Base-by-base conservation (phyloP, 1,140 invertebrate species). In the Lycorma delicatula region DNA sequence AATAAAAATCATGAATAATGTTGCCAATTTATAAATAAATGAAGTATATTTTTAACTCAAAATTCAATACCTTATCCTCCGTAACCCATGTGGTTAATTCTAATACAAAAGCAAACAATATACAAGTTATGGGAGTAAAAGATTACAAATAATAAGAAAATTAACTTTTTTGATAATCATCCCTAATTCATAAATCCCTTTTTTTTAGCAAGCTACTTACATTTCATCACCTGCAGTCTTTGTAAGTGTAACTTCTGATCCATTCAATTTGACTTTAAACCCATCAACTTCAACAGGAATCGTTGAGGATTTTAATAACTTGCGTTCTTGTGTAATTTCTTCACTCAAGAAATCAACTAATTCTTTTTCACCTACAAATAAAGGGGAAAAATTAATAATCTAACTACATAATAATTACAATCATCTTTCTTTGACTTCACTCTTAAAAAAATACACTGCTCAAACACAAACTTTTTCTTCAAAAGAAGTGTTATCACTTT, bases 321-420 rank as follows among this genome's bases (percentile, higher is more conserved):
- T 90, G 60, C 84, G 84, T 71, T 95, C 92, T 0, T 88, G 85
- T 50, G 86, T 76, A 59, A 95, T 93, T 75, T 95, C 92, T 71
- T 94, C 89, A 3, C 83, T 83, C 0, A 95, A 71, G 68, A 93
- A 94, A 68, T 91, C 85, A 0, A 89, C 82, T 28, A 95, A 73
- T 68, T 93, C 91, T 62, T 85, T 80, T 71, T 93, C 91, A 66
- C 85, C 90, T 92, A n/a, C n/a, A n/a, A n/a, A n/a, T n/a, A n/a
- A n/a, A n/a, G 51, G 41, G 62, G 50, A 1, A 5, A 36, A 36
- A 36, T 34, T 36, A 20, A 20, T 16, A 38, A 18, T 20, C 16
- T 54, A 34, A 20, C 47, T 4, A 9, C 31, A 34, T 34, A 34
- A 34, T 7, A n/a, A 34, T 7, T n/a, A 9, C 31, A 9, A 9